Evolutionary conservation across 2,888 invertebrate genomes (phyloP), one percentile per base, ranked within the genome.

Genomic region (Acrocera orbiculus): DNA sequence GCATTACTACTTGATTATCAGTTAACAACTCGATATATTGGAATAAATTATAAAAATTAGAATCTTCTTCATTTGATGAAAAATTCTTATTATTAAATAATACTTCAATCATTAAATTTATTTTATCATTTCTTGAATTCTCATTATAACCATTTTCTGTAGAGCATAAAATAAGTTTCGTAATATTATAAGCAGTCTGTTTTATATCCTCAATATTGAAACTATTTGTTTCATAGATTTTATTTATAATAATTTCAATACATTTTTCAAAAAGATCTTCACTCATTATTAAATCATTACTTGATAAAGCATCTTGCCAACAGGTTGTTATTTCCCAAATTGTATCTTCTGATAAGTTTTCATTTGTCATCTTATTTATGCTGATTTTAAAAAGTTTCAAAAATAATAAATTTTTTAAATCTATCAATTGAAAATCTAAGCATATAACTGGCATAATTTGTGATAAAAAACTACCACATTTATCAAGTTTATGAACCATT

Each of bases 301-400:
- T 54, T 2, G 58, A 56, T 4, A 69, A 42, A 6, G 63, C 63
- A 51, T 69, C 69, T 47, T 66, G 68, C 70, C 71, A 70, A 25
- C 69, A 63, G 11, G 66, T 63, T 14, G 63, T 65, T 24, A 65
- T 56, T 53, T 70, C 71, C 61, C 63, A 61, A 43, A 69, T 53
- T 9, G 69, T 67, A 40, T 67, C 69, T 36, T 54, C 53, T 0
- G 54, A 53, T 11, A 59, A 41, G 32, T 47, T 50, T n/a, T 48
- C 42, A 11, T 44, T 47, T 3, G 48, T 49, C 8, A 46, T 48
- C 23, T 51, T 51, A 37, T 57, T 54, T 37, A 65, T 54, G 23
- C 62, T 61, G 26, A 68, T 56, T 40, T 53, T 52, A 40, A 64
- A 67, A 16, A 69, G 46, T 11, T 58, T 54, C 4, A 67, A 37